A percentile compares a stretch with the other conserved stretches of the same genome.
Evolutionary conservation across 2,888 invertebrate genomes (phyloP).

Genomic region (Diabrotica balteata): DNA sequence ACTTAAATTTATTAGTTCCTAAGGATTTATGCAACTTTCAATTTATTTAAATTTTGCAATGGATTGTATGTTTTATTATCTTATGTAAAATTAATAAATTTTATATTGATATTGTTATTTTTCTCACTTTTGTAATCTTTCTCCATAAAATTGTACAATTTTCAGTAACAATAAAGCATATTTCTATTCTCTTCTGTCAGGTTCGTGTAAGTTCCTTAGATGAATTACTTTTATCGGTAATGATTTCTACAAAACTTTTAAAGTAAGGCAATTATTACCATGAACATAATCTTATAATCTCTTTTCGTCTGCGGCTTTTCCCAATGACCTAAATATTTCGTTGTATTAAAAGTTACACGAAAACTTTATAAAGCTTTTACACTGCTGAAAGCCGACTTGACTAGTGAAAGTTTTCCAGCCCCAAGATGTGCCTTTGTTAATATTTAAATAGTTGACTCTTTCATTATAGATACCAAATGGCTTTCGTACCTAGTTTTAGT

Average conservation of each 20-base stretch:
- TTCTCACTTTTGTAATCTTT: too few species aligned
- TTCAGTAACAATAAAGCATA: too few species aligned
- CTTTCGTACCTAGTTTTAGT: slow-evolving; percentile 12
- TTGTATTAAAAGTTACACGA: slow-evolving; percentile 34
- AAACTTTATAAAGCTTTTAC: slow-evolving; percentile 30
- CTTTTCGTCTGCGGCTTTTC: slow-evolving; percentile 20
- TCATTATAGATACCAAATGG: slow-evolving; percentile 28
- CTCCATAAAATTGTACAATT: too few species aligned
- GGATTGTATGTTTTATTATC: too few species aligned
- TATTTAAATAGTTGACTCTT: slow-evolving; percentile 35
- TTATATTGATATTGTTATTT: too few species aligned
- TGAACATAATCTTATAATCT: slow-evolving; percentile 30
- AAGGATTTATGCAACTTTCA: too few species aligned
- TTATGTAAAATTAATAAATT: too few species aligned
- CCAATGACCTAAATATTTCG: slow-evolving; percentile 33
- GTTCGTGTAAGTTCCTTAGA: too few species aligned
- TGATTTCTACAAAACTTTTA: neutral
- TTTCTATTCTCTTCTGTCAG: too few species aligned
- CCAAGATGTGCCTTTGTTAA: slow-evolving; percentile 35
- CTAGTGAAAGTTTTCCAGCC: slow-evolving; percentile 32
- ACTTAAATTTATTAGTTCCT: too few species aligned
- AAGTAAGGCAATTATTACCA: slow-evolving; percentile 27
- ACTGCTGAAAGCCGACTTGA: slow-evolving; percentile 25
- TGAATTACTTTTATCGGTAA: too few species aligned
- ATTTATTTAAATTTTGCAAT: too few species aligned